These are phyloP conservation scores for Dufourea novaeangliae DNA, from an alignment of 1,140 invertebrate species.

Conservation along the genomic window DNA sequence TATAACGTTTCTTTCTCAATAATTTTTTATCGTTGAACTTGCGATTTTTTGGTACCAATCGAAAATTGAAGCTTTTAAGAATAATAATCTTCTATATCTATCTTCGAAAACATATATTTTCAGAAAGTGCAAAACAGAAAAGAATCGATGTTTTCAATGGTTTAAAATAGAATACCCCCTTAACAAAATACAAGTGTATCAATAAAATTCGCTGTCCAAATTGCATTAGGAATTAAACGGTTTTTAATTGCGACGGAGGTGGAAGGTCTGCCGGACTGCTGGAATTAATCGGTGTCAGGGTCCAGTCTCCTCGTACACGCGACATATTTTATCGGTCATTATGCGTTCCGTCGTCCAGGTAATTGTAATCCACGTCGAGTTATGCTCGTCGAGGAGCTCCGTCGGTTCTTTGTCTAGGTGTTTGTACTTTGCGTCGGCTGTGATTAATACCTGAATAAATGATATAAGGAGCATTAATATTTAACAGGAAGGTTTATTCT, in stretches of 20 bases:
- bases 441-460: background rate
- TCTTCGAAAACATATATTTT: no score
- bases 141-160: no score
- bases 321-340: background rate
- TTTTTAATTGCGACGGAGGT: background rate
- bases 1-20: no score
- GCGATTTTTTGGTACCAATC: no score
- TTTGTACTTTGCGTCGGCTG: background rate
- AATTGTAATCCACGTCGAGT: background rate
- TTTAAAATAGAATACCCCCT: no score
- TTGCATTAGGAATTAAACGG: background rate
- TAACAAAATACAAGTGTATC: no score
- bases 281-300: constrained; percentile 2
- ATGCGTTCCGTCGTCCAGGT: background rate
- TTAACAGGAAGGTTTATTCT: no score
- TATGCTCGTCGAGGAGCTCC: background rate
- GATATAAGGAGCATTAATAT: no score
- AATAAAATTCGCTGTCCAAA: background rate
- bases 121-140: no score
- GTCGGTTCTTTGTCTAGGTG: background rate
- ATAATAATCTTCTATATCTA: no score
- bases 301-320: background rate
- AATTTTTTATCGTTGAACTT: no score
- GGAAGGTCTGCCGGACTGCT: background rate
- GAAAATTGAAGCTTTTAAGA: no score